phyloP scores from a whole-genome alignment of 2,888 invertebrate species.

The Thyatira batis region DNA sequence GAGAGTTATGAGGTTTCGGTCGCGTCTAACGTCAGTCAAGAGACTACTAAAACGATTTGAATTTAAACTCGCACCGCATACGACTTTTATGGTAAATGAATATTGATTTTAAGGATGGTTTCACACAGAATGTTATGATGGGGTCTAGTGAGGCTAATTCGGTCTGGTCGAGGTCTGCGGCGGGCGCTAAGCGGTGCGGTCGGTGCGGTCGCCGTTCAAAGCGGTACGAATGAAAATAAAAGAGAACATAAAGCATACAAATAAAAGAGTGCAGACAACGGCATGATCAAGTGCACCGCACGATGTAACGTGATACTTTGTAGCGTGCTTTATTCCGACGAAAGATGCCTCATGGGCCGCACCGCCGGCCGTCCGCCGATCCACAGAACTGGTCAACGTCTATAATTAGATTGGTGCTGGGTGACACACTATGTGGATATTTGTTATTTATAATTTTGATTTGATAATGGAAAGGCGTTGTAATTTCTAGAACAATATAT shows the following conservation, averaged over 20 bases:
- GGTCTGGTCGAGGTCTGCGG: slow-evolving; percentile 47
- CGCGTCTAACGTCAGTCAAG: slow-evolving; percentile 21
- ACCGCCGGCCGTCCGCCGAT: slow-evolving; percentile 24
- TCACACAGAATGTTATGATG: slow-evolving; percentile 33
- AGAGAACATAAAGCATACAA: slow-evolving; percentile 51
- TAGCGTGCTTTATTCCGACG: slow-evolving; percentile 59
- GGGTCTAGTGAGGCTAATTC: slow-evolving; percentile 45
- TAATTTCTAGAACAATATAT: not conserved
- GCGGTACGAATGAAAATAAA: slow-evolving; percentile 63
- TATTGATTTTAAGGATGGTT: slow-evolving; percentile 59
- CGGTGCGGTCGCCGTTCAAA: slow-evolving; percentile 62
- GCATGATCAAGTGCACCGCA: slow-evolving; percentile 76
- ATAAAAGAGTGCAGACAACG: slow-evolving; percentile 70
- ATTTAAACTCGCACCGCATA: slow-evolving; percentile 33
- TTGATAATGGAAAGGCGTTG: not conserved
- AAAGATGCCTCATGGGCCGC: slow-evolving; percentile 18
- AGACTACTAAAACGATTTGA: slow-evolving; percentile 27
- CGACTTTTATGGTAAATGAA: slow-evolving; percentile 42
- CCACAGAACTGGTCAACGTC: slow-evolving; percentile 38
- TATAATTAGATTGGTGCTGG: slow-evolving; percentile 60
- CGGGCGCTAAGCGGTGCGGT: slow-evolving; percentile 65
- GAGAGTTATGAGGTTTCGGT: slow-evolving; percentile 34
- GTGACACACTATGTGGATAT: slow-evolving; percentile 36
- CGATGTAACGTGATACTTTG: slow-evolving; percentile 75
- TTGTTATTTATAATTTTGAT: slow-evolving; percentile 29